phyloP scores from a whole-genome alignment of 2,797 vertebrate genomes.

The Phylloscopus collybita region DNA sequence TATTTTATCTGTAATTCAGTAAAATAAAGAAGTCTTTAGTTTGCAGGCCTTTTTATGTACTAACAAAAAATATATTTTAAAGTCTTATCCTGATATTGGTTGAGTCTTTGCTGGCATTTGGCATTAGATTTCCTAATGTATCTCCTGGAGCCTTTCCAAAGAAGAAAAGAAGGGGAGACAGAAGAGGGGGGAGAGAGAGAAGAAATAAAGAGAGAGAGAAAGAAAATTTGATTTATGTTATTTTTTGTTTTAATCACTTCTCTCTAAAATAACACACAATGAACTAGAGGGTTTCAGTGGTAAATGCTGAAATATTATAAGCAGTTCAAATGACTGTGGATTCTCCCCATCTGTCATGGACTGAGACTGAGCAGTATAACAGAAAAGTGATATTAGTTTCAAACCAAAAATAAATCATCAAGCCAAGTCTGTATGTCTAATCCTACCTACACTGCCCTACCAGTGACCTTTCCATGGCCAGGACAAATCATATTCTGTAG shows the following conservation, averaged over 20 bases:
- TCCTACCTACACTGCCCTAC: constrained; percentile 17
- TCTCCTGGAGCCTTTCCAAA: constrained; percentile 46
- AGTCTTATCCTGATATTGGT: background rate
- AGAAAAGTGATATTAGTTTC: constrained; percentile 51
- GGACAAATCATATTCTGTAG: constrained; percentile 7
- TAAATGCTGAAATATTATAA: constrained; percentile 63
- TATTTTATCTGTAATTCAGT: background rate
- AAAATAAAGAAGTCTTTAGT: background rate
- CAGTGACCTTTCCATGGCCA: constrained; percentile 1
- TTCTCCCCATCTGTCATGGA: constrained; percentile 58
- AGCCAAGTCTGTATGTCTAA: constrained; percentile 15
- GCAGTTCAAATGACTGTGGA: constrained; percentile 42
- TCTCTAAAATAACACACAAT: constrained; percentile 21
- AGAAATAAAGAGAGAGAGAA: background rate
- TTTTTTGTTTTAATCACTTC: constrained; percentile 21
- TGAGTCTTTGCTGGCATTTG: constrained; percentile 9
- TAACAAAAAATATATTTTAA: background rate
- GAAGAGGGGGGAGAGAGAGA: background rate
- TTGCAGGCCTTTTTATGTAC: background rate
- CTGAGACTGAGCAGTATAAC: constrained; percentile 27
- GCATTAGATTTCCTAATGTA: constrained; percentile 32
- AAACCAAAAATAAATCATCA: constrained; percentile 60
- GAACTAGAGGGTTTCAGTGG: background rate
- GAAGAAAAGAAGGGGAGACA: background rate
- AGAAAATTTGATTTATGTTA: constrained; percentile 3